phyloP scores from a whole-genome alignment of 2,113 vertebrate species.

The Pelecanus crispus region DNA sequence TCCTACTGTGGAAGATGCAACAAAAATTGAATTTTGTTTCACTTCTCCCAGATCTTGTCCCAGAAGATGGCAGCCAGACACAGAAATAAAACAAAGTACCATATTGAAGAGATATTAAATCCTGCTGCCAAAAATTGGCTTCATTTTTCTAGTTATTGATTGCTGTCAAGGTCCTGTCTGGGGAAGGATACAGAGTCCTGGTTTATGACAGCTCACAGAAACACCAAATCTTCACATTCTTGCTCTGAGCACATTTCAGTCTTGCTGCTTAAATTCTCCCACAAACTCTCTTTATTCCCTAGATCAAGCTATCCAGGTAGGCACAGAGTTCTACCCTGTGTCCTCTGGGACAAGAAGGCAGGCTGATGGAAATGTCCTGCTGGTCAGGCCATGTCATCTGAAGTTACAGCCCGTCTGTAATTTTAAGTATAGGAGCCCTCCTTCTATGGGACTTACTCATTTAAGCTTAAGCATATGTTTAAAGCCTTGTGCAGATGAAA shows the following conservation, averaged over 20 bases:
- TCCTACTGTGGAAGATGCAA: neutral
- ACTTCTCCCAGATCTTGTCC: neutral
- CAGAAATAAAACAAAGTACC: constrained; percentile 18
- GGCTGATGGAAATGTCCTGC: neutral
- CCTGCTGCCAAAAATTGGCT: constrained; percentile 22
- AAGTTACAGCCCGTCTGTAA: neutral
- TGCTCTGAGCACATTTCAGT: neutral
- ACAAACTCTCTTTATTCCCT: neutral
- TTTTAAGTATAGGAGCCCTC: neutral
- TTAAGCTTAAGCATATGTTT: neutral
- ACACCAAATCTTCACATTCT: neutral
- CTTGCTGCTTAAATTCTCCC: neutral
- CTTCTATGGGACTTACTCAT: neutral
- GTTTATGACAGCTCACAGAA: constrained; percentile 8
- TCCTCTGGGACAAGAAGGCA: neutral
- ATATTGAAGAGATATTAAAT: constrained; percentile 28
- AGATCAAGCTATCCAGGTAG: neutral
- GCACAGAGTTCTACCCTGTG: neutral
- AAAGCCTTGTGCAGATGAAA: neutral
- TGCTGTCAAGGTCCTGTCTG: constrained; percentile 9
- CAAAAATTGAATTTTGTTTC: neutral
- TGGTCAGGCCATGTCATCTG: neutral
- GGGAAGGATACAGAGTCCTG: neutral
- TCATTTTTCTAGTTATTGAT: constrained; percentile 47
- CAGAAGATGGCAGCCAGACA: constrained; percentile 18